Conservation (phyloP, 2,888 invertebrate genomes). For the Pandemis heparana region DNA sequence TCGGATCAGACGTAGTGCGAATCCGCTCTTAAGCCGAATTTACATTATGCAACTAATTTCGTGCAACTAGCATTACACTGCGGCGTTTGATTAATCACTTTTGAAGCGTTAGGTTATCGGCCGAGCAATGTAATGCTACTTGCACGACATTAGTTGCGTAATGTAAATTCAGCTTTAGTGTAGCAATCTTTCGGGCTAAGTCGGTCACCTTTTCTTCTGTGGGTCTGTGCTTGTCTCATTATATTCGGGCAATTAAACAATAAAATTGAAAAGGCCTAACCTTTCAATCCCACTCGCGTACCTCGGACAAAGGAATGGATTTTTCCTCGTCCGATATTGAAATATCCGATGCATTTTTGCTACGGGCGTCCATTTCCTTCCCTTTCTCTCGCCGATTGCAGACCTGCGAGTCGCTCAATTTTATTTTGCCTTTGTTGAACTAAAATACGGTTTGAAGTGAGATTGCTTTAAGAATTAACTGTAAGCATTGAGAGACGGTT, state of each 20-base stretch:
- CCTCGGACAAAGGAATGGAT: slow-evolving; percentile 9
- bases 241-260: not conserved
- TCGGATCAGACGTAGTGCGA: too few species aligned
- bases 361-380: not conserved
- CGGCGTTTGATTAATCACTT: too few species aligned
- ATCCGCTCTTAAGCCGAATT: too few species aligned
- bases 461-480: not conserved
- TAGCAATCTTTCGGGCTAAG: too few species aligned
- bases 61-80: too few species aligned
- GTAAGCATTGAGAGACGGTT: not conserved
- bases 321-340: slow-evolving; percentile 13
- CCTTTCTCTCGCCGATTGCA: slow-evolving; percentile 6
- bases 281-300: not conserved
- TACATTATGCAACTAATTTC: too few species aligned
- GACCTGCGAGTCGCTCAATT: not conserved
- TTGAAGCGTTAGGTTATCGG: too few species aligned
- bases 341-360: slow-evolving; percentile 21
- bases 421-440: slow-evolving; percentile 8
- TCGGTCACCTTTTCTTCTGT: too few species aligned
- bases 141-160: too few species aligned
- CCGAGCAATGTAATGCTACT: too few species aligned
- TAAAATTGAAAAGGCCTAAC: not conserved
- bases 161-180: too few species aligned
- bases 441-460: slow-evolving; percentile 4
- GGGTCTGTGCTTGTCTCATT: not conserved